Base-by-base conservation (phyloP, 2,797 vertebrate species). In the Fratercula arctica region DNA sequence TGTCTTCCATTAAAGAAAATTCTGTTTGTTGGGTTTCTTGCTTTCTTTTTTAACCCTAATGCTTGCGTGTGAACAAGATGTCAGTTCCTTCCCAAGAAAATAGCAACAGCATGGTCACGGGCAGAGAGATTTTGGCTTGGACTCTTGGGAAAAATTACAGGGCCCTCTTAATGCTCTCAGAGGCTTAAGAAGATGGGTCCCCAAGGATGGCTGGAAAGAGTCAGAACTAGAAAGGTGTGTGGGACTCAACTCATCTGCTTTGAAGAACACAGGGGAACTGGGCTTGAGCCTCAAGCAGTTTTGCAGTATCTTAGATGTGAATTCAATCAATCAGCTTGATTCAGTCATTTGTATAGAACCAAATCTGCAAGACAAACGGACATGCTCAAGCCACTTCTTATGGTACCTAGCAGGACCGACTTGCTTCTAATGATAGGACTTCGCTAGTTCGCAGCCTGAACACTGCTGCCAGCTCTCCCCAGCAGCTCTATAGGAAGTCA, bases 1-100 rank as follows among this genome's bases (percentile, higher is more conserved):
- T 7, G 93, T 64, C 54, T 85, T 80, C 72, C 51, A 66, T 85
- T 94, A 92, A 90, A 79, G 46, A 92, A 94, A 96, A 91, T 19
- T 39, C 28, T 92, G 59, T 72, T 92, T 91, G 78, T 80, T 91
- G 35, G 50, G 69, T 87, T 93, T 91, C 60, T 92, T 77, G 23
- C 10, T 51, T 89, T 67, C 19, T 39, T 56, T 75, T 68, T 78
- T 43, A 7, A 25, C 53, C 6, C 20, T 86, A 57, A 82, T 60
- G 50, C 23, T 72, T 77, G 37, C 0, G 0, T 79, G 60, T 92
- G 89, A 95, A 78, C 51, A 84, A 96, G 59, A 33, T 87, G 70
- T 45, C 76, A 86, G 54, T 50, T 86, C 43, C 39, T 90, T 87
- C 61, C 35, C 57, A 81, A 91, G 87, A 85, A 69, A 48, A 96